Percentiles rank a stretch among this genome's conserved stretches.
phyloP scores from a whole-genome alignment of 2,113 vertebrate genomes.

The Amblyornis subalaris region DNA sequence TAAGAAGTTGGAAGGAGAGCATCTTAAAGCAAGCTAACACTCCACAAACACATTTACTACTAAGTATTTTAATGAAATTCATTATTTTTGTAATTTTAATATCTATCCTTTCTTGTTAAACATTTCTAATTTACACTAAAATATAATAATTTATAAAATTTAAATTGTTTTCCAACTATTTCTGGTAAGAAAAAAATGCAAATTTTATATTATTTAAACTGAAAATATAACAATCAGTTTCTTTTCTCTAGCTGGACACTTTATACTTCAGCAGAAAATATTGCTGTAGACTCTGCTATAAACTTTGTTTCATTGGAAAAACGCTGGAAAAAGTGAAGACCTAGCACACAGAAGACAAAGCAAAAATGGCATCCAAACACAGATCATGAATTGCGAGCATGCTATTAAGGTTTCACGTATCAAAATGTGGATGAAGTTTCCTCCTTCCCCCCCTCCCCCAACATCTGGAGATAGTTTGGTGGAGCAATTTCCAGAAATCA shows the following conservation, averaged over 20 bases:
- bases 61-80: neutral
- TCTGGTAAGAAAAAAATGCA: neutral
- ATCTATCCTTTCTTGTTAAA: neutral
- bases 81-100: neutral
- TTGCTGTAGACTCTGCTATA: conserved; percentile 6
- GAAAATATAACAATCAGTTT: neutral
- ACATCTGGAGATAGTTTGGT: conserved; percentile 79
- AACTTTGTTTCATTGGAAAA: neutral
- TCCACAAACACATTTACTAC: neutral
- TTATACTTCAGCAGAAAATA: conserved; percentile 13
- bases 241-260: neutral
- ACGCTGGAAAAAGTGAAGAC: conserved; percentile 6
- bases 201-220: neutral
- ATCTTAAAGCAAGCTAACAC: neutral
- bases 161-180: neutral
- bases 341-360: conserved; percentile 33
- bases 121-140: neutral
- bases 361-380: conserved; percentile 25
- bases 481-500: conserved; percentile 69
- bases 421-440: conserved; percentile 55
- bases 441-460: conserved; percentile 16
- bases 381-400: conserved; percentile 28
- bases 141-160: neutral
- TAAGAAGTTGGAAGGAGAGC: neutral
- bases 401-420: conserved; percentile 30